phyloP scores from a whole-genome alignment of 1,140 invertebrate species.

The Cotesia glomerata region DNA sequence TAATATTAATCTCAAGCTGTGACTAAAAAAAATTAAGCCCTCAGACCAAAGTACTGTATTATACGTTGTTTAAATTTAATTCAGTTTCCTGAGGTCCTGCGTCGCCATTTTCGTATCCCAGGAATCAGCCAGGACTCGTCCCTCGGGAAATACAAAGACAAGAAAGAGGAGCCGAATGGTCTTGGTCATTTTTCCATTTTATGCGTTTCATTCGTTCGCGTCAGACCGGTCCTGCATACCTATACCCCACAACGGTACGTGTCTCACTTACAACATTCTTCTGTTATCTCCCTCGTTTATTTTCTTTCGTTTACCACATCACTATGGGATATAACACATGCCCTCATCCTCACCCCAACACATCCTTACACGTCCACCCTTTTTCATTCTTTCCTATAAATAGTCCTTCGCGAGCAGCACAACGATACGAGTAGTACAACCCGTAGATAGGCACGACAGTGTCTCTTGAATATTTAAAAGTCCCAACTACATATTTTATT shows the following conservation, averaged over 20 bases:
- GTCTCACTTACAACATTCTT: neutral
- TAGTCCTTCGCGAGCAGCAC: neutral
- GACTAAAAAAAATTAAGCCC: neutral
- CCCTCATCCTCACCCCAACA: slow-evolving; percentile 48
- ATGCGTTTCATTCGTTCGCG: slow-evolving; percentile 56
- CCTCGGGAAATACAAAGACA: slow-evolving; percentile 54
- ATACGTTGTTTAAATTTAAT: slow-evolving; percentile 54
- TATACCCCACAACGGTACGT: neutral
- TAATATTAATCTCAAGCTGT: neutral
- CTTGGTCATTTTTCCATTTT: slow-evolving; percentile 59
- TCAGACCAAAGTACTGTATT: neutral
- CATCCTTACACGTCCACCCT: slow-evolving; percentile 51
- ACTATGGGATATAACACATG: slow-evolving; percentile 43
- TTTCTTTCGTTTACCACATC: slow-evolving; percentile 32
- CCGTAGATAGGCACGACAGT: slow-evolving; percentile 30
- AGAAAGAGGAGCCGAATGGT: slow-evolving; percentile 36
- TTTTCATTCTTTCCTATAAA: slow-evolving; percentile 29
- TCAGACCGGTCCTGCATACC: slow-evolving; percentile 37
- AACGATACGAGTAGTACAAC: neutral
- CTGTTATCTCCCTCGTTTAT: slow-evolving; percentile 42
- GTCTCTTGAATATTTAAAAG: slow-evolving; percentile 52
- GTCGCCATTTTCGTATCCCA: slow-evolving; percentile 1
- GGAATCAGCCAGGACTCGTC: slow-evolving; percentile 23
- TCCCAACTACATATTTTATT: slow-evolving; percentile 50
- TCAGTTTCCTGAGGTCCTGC: slow-evolving; percentile 26